Conservation (phyloP, 2,888 invertebrate species). For the Aleiodes testaceus region DNA sequence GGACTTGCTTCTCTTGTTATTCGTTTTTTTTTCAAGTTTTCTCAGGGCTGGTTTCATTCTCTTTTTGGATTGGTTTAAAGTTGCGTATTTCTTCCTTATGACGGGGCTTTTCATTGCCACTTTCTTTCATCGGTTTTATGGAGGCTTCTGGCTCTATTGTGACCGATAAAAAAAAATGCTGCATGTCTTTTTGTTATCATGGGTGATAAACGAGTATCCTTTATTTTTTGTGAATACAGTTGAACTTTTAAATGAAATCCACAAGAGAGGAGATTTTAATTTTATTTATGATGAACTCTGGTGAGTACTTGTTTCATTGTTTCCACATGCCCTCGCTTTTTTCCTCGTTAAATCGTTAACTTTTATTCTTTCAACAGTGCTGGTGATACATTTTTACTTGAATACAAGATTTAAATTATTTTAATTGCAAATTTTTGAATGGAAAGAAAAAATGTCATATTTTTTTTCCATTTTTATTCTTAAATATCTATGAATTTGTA, state of each 20-base stretch:
- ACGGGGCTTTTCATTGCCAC: slow-evolving; percentile 40
- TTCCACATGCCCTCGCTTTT: slow-evolving; percentile 6
- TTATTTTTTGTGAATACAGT: neutral
- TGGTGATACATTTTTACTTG: neutral
- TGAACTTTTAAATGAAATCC: slow-evolving; percentile 12
- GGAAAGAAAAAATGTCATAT: neutral
- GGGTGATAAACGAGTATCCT: slow-evolving; percentile 7
- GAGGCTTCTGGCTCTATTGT: slow-evolving; percentile 32
- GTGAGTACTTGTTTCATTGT: slow-evolving; percentile 21
- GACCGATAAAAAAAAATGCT: slow-evolving; percentile 23
- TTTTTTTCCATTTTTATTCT: neutral
- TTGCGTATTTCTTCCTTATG: slow-evolving; percentile 49
- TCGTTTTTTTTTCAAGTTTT: slow-evolving; percentile 7
- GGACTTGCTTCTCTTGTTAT: slow-evolving; percentile 16
- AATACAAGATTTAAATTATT: neutral
- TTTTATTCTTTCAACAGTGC: neutral
- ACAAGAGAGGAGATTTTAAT: slow-evolving; percentile 7
- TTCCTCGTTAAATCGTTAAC: neutral
- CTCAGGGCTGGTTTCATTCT: slow-evolving; percentile 37
- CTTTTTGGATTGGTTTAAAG: slow-evolving; percentile 32
- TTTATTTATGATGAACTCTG: slow-evolving; percentile 22
- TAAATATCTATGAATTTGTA: neutral
- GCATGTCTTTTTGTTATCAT: neutral
- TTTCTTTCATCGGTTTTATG: slow-evolving; percentile 31
- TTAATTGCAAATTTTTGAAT: neutral